Evolutionary conservation across 1,140 invertebrate species (phyloP).

Genomic region (Eriocheir sinensis): DNA sequence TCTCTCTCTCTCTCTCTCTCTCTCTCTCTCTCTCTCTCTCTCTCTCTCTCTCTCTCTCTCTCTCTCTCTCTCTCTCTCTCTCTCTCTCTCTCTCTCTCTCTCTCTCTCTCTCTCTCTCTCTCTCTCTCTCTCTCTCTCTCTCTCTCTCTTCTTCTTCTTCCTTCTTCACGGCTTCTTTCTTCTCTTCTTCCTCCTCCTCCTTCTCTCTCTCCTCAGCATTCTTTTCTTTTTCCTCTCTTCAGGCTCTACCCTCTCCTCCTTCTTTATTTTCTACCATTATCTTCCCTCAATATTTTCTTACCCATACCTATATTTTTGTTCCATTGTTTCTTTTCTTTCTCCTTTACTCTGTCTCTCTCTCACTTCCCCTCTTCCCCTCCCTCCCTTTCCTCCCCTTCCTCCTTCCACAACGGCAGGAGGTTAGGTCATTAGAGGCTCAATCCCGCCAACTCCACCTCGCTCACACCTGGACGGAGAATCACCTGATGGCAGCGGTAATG

Average conservation of each 20-base stretch:
- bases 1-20: constrained; percentile 17
- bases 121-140: too few species aligned
- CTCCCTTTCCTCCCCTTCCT: not conserved
- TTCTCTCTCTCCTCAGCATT: not conserved
- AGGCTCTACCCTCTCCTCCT: too few species aligned
- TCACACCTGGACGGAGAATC: too few species aligned
- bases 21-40: constrained; percentile 32
- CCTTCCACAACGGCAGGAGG: not conserved
- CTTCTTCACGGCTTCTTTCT: not conserved
- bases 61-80: too few species aligned
- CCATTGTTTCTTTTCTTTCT: not conserved
- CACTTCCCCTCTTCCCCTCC: not conserved
- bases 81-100: not conserved
- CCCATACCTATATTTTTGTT: too few species aligned
- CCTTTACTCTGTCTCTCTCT: not conserved
- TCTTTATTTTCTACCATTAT: too few species aligned
- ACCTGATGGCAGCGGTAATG: too few species aligned
- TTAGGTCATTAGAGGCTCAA: too few species aligned
- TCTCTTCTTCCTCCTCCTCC: not conserved
- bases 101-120: not conserved
- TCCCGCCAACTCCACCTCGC: too few species aligned
- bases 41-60: too few species aligned
- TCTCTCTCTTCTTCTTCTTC: not conserved
- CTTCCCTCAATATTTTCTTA: too few species aligned
- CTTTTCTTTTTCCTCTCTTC: not conserved